Percentiles rank a stretch among this genome's conserved stretches.
Evolutionary conservation across 2,797 vertebrate genomes (phyloP).

Genomic region (Buphagus erythrorhynchus): DNA sequence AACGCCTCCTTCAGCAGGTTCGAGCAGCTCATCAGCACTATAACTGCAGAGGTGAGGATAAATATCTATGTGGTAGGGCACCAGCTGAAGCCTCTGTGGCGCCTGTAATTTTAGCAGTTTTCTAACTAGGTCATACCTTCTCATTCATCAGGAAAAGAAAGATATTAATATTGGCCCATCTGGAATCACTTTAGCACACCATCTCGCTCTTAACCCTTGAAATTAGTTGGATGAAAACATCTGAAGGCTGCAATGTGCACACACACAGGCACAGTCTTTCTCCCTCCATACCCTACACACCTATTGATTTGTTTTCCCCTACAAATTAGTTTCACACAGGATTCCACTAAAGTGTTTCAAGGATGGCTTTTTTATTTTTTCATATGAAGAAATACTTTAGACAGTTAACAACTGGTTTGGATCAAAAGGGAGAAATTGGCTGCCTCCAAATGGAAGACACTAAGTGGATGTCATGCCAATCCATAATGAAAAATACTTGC

Average conservation of each 20-base stretch:
- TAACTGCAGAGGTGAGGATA: constrained; percentile 85
- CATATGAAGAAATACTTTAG: not conserved
- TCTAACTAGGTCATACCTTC: constrained; percentile 87
- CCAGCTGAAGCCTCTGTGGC: constrained; percentile 72
- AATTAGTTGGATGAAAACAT: constrained; percentile 61
- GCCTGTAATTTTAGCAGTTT: constrained; percentile 82
- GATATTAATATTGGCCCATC: constrained; percentile 97
- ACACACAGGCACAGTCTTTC: not conserved
- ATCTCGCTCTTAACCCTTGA: constrained; percentile 83
- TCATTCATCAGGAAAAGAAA: constrained; percentile 93
- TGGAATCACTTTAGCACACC: constrained; percentile 92
- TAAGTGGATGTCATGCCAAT: constrained; percentile 29
- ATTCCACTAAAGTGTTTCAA: not conserved
- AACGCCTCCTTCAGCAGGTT: constrained; percentile 93
- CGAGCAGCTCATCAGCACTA: constrained; percentile 88
- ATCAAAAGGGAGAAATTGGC: constrained; percentile 29
- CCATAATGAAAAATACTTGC: constrained; percentile 60
- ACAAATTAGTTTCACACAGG: not conserved
- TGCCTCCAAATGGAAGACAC: constrained; percentile 27
- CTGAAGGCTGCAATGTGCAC: constrained; percentile 46
- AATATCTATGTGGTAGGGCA: constrained; percentile 67
- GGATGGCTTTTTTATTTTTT: not conserved
- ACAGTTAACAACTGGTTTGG: constrained; percentile 41
- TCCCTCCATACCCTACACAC: not conserved
- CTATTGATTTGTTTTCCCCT: not conserved